Conservation (phyloP, 2,888 invertebrate species). For the Brachypalpus laphriformis region DNA sequence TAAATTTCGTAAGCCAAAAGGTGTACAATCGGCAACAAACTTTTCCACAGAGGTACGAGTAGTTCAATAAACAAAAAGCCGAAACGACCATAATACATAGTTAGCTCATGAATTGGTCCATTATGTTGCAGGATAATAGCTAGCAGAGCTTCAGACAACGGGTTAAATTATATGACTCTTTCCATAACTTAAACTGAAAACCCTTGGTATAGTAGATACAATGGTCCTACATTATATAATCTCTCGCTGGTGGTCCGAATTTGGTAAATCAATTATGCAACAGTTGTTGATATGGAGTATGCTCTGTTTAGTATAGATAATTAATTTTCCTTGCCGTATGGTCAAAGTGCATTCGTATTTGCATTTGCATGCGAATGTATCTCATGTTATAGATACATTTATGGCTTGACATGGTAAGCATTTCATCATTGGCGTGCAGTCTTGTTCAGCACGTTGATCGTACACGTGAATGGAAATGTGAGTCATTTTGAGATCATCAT, state of each 20-base stretch:
- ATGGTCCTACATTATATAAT: not conserved
- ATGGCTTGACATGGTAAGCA: not conserved
- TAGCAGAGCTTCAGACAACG: not conserved
- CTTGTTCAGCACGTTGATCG: conserved; percentile 14
- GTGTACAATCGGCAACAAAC: conserved; percentile 5
- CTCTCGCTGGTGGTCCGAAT: conserved; percentile 58
- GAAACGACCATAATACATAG: conserved; percentile 2
- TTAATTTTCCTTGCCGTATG: conserved; percentile 9
- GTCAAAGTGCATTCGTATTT: conserved; percentile 14
- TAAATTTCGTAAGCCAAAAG: conserved; percentile 33
- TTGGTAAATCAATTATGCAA: conserved; percentile 69
- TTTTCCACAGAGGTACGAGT: conserved; percentile 18
- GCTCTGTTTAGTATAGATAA: not conserved
- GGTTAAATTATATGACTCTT: conserved; percentile 27
- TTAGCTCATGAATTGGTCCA: conserved; percentile 21
- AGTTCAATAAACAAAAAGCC: conserved; percentile 39
- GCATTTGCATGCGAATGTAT: not conserved
- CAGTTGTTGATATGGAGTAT: not conserved
- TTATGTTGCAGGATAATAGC: conserved; percentile 22
- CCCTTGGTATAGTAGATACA: conserved; percentile 32
- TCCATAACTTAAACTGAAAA: conserved; percentile 34
- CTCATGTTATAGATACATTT: no score
- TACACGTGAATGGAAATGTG: conserved; percentile 11
- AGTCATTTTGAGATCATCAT: not conserved
- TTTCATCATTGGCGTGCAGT: not conserved